Evolutionary conservation across 2,888 invertebrate species (phyloP), one percentile per base, ranked within the genome.

Genomic region (Cylindroiulus punctatus): DNA sequence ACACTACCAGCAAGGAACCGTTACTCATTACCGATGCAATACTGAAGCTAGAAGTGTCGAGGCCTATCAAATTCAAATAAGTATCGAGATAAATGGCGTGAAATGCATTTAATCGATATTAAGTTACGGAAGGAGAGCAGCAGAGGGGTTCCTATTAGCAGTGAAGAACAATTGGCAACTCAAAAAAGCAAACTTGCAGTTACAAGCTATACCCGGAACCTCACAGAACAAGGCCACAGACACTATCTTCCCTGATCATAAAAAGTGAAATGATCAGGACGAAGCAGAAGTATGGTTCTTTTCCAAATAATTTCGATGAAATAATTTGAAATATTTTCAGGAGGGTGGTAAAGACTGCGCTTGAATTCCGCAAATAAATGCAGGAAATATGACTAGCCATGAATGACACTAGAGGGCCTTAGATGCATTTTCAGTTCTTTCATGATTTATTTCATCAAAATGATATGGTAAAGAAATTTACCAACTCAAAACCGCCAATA

Each of bases 21-120:
- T 65, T 65, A 65, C 65, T 65, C n/a, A 65, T 65, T 8, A 65
- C 65, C 26, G 65, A n/a, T n/a, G 14, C 65, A 26, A 22, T n/a
- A n/a, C 52, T n/a, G n/a, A 65, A 65, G 0, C 57, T 22, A 65
- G 2, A 65, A 8, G 1, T 26, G 65, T 8, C 3, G 65, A 65
- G 26, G 65, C 65, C 26, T 65, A 65, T 22, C 65, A 26, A 65
- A 65, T 65, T 65, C 65, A 65, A 65, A 65, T 65, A 65, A 65
- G 26, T 65, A 65, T 65, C 65, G 26, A 65, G 65, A 65, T 22
- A 52, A 65, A 65, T 26, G 65, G 65, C 65, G 65, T 65, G 65
- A 65, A 65, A 65, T 65, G 26, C 26, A 65, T 65, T 65, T 65
- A 26, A 65, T 65, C 65, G 65, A 26, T 65, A 65, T 65, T 26